phyloP scores from a whole-genome alignment of 1,140 invertebrate genomes.

The Ostrea edulis region DNA sequence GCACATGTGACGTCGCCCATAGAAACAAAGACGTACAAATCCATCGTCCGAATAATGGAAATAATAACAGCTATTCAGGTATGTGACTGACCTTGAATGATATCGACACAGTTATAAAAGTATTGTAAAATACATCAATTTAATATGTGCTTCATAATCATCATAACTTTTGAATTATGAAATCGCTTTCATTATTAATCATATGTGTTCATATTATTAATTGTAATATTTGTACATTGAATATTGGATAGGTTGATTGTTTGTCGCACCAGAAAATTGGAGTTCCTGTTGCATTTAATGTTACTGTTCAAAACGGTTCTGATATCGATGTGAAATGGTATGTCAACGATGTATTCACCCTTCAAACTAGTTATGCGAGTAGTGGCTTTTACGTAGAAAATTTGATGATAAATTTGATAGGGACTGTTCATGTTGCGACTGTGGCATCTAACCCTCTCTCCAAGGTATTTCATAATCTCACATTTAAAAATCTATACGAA shows the following conservation, averaged over 20 bases:
- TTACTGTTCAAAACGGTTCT: not conserved
- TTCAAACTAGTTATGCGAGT: not conserved
- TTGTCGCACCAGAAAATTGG: not conserved
- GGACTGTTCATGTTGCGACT: not conserved
- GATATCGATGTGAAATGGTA: not conserved
- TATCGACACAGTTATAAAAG: no score
- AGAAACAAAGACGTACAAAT: not conserved
- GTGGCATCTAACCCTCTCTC: not conserved
- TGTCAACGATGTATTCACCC: not conserved
- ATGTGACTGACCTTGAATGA: no score
- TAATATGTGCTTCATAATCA: no score
- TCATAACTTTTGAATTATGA: no score
- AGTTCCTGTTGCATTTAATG: not conserved
- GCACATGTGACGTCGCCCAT: not conserved
- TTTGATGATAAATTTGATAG: not conserved
- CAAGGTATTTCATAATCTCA: not conserved
- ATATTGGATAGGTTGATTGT: not conserved
- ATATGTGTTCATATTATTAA: no score
- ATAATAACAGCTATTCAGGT: conserved; percentile 3
- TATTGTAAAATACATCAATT: no score
- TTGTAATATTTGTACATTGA: not conserved
- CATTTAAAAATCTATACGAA: not conserved
- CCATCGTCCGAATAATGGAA: not conserved
- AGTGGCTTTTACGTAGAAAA: not conserved
- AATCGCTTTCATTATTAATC: no score